phyloP scores from a whole-genome alignment of 2,888 invertebrate species.

The Pristionchus fissidentatus region DNA sequence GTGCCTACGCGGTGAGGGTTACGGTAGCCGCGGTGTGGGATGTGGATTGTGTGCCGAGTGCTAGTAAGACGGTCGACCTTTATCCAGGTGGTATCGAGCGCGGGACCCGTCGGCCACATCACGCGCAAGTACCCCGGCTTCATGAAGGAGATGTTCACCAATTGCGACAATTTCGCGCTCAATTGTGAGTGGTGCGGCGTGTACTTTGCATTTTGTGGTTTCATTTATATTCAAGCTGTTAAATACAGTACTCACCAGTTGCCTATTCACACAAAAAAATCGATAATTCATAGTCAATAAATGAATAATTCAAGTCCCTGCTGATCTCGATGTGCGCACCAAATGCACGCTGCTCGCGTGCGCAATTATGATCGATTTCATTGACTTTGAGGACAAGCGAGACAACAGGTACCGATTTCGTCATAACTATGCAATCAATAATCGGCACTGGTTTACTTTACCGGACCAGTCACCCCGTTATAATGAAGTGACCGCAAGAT shows the following conservation, averaged over 20 bases:
- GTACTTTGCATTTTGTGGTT: too few species aligned
- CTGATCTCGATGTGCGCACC: constrained; percentile 19
- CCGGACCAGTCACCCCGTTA: too few species aligned
- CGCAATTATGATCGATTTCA: constrained; percentile 13
- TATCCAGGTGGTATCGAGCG: constrained; percentile 11
- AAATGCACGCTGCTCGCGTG: constrained; percentile 12
- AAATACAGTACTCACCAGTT: too few species aligned
- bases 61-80: background rate
- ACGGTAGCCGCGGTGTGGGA: background rate
- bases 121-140: constrained; percentile 40
- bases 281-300: too few species aligned
- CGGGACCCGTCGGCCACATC: background rate
- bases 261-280: too few species aligned
- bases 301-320: too few species aligned
- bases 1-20: background rate
- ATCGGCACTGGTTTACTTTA: too few species aligned
- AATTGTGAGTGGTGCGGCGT: background rate
- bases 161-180: constrained; percentile 31
- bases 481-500: too few species aligned
- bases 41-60: too few species aligned
- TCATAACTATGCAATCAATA: too few species aligned
- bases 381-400: constrained; percentile 4
- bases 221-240: too few species aligned
- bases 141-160: constrained; percentile 31
- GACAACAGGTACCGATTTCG: constrained; percentile 1